A percentile compares a stretch with the other conserved stretches of the same genome.
phyloP scores from a whole-genome alignment of 2,888 invertebrate species.

The Lysandra bellargus region DNA sequence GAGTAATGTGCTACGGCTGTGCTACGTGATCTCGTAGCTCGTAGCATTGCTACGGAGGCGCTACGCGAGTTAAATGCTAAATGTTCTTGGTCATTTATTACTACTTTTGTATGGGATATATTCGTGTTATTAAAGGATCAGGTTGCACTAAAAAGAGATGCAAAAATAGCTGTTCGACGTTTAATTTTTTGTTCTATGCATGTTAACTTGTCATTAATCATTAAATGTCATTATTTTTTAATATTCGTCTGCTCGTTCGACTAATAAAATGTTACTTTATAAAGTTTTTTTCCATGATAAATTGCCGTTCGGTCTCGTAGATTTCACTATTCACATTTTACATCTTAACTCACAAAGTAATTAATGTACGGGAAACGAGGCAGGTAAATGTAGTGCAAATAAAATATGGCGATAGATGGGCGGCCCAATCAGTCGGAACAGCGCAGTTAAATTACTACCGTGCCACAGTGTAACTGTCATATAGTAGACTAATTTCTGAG shows the following conservation, averaged over 20 bases:
- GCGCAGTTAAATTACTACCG: slow-evolving; percentile 1
- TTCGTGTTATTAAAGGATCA: too few relatives aligned
- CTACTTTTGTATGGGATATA: background rate
- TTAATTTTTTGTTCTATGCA: too few relatives aligned
- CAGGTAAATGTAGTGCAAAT: slow-evolving; percentile 16
- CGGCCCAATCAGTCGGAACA: slow-evolving; percentile 9
- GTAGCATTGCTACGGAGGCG: background rate
- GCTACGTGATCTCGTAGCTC: slow-evolving; percentile 19
- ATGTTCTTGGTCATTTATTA: background rate
- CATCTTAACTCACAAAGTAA: slow-evolving; percentile 8
- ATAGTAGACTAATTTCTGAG: background rate
- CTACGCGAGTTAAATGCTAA: background rate
- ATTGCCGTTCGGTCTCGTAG: too few relatives aligned
- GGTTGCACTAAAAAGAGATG: too few relatives aligned
- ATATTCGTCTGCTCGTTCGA: too few relatives aligned
- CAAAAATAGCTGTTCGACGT: too few relatives aligned
- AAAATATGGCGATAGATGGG: slow-evolving; percentile 10
- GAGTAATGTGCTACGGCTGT: slow-evolving; percentile 14
- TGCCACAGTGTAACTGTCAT: background rate
- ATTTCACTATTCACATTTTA: background rate
- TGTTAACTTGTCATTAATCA: too few relatives aligned
- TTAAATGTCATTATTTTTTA: too few relatives aligned
- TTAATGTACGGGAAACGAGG: background rate
- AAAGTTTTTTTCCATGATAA: too few relatives aligned
- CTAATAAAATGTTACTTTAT: too few relatives aligned